These are phyloP conservation scores for honey bee (Apis mellifera) DNA, from an alignment of 1,140 invertebrate species.

Conservation along the genomic window DNA sequence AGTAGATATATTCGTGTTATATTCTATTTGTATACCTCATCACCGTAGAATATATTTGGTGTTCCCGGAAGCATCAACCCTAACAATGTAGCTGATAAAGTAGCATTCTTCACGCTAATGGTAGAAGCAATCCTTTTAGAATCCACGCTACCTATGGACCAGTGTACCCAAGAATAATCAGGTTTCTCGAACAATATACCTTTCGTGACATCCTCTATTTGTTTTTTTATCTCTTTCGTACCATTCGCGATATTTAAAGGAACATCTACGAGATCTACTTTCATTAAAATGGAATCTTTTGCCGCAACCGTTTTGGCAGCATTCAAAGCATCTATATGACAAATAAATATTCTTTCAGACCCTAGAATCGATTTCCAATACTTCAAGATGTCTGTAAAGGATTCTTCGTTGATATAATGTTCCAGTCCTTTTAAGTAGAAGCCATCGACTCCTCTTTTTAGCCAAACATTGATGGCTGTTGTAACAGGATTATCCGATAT, in stretches of 20 bases:
- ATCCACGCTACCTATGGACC: conserved; percentile 86
- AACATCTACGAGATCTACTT: conserved; percentile 88
- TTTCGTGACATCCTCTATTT: conserved; percentile 82
- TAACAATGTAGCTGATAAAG: conserved; percentile 84
- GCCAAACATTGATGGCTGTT: conserved; percentile 85
- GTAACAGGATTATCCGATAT: conserved; percentile 75
- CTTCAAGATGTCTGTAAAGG: conserved; percentile 80
- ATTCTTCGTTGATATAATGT: conserved; percentile 76
- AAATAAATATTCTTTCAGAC: conserved; percentile 85
- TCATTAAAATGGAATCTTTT: conserved; percentile 82
- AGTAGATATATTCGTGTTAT: not conserved
- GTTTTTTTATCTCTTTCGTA: conserved; percentile 81
- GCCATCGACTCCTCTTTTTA: conserved; percentile 86
- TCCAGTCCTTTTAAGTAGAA: conserved; percentile 89
- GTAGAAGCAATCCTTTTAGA: conserved; percentile 83
- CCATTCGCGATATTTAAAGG: conserved; percentile 84
- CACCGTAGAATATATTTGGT: conserved; percentile 90
- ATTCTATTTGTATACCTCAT: conserved; percentile 83
- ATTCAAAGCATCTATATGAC: conserved; percentile 83
- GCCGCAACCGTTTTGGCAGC: conserved; percentile 73
- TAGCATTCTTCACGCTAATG: conserved; percentile 82
- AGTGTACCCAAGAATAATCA: conserved; percentile 88
- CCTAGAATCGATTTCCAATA: conserved; percentile 87
- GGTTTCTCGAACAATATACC: conserved; percentile 83
- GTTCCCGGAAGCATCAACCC: conserved; percentile 90